Conservation (phyloP, 2,797 vertebrate species). For the Malacoraja senta region DNA sequence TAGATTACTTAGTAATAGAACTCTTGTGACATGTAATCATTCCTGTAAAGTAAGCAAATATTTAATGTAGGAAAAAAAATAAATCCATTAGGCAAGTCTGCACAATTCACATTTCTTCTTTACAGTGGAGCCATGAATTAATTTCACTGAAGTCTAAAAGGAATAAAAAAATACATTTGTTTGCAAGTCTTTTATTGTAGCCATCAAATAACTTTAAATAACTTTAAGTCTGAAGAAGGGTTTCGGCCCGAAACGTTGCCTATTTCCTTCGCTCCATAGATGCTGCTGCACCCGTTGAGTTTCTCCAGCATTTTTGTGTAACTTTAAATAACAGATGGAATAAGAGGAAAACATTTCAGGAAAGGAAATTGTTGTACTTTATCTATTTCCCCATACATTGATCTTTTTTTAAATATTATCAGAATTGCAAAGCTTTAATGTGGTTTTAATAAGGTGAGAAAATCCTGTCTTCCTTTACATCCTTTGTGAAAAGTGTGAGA, state of each 20-base stretch:
- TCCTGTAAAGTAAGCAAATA: background rate
- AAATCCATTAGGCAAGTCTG: background rate
- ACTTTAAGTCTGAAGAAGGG: too few species aligned
- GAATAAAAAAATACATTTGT: background rate
- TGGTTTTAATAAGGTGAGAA: constrained; percentile 47
- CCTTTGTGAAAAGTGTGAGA: background rate
- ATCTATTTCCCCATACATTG: background rate
- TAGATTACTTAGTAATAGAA: background rate
- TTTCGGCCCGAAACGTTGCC: too few species aligned
- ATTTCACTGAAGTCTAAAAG: background rate
- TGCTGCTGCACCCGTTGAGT: too few species aligned
- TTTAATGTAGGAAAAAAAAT: background rate
- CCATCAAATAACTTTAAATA: background rate
- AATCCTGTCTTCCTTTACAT: background rate
- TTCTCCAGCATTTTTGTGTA: too few species aligned
- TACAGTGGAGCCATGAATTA: background rate
- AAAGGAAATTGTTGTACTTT: background rate
- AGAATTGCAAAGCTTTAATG: constrained; percentile 41
- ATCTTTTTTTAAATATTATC: constrained; percentile 23
- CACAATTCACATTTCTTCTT: background rate
- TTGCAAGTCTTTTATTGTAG: background rate
- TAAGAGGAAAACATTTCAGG: background rate
- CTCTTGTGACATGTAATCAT: background rate
- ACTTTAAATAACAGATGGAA: background rate
- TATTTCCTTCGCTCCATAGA: too few species aligned